These are phyloP conservation scores for Calameuta idolon DNA, from an alignment of 2,888 invertebrate genomes.

Conservation along the genomic window DNA sequence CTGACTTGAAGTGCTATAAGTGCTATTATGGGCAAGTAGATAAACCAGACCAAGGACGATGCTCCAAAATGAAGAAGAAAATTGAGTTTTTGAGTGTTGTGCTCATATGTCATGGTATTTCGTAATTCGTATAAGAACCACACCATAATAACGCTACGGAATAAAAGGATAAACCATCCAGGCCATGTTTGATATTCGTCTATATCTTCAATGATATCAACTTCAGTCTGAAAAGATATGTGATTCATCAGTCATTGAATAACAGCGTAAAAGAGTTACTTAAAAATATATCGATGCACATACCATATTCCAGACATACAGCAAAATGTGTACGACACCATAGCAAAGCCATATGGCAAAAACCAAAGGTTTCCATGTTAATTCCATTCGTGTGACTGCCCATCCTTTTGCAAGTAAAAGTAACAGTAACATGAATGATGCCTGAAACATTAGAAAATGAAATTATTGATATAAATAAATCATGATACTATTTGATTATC, in stretches of 20 bases:
- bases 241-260: conserved; percentile 4
- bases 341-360: conserved; percentile 93
- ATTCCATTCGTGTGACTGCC: conserved; percentile 92
- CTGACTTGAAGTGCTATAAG: conserved; percentile 93
- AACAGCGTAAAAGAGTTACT: not conserved
- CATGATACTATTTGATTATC: conserved; percentile 15
- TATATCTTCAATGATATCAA: conserved; percentile 95
- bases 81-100: conserved; percentile 86
- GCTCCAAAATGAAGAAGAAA: conserved; percentile 97
- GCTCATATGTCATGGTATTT: conserved; percentile 83
- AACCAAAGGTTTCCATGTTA: conserved; percentile 86
- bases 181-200: conserved; percentile 99
- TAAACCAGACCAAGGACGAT: conserved; percentile 98
- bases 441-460: conserved; percentile 69
- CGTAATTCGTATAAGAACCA: conserved; percentile 88
- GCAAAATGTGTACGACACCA: conserved; percentile 88
- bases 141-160: conserved; percentile 86
- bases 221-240: conserved; percentile 81
- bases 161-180: conserved; percentile 91
- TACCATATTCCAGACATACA: conserved; percentile 97
- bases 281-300: conserved; percentile 60
- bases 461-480: conserved; percentile 1
- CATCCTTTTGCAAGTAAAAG: conserved; percentile 95
- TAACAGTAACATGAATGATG: conserved; percentile 92
- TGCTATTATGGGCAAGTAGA: conserved; percentile 94